Evolutionary conservation across 2,888 invertebrate genomes (phyloP).

Genomic region (Falcaria lacertinaria): DNA sequence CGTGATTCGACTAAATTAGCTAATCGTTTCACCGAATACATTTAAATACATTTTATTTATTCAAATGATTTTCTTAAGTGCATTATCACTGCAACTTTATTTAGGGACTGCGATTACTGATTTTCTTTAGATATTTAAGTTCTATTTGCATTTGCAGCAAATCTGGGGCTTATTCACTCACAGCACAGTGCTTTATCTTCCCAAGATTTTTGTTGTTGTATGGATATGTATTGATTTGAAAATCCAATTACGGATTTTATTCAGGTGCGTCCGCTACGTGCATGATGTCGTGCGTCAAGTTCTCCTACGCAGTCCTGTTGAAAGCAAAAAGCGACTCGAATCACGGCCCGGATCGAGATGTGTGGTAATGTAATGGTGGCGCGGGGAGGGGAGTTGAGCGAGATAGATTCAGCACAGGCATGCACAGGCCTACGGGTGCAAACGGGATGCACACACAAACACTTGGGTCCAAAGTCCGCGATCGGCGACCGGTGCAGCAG

Average conservation of each 20-base stretch:
- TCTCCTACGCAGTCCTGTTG: slow-evolving; percentile 8
- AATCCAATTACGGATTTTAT: no score
- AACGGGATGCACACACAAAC: slow-evolving; percentile 62
- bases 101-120: not conserved
- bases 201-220: no score
- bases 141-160: no score
- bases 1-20: slow-evolving; percentile 9
- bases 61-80: not conserved
- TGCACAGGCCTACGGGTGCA: slow-evolving; percentile 31
- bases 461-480: slow-evolving; percentile 68
- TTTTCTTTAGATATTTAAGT: not conserved
- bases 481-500: slow-evolving; percentile 48
- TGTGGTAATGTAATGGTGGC: slow-evolving; percentile 56
- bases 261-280: no score
- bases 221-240: no score
- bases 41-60: not conserved
- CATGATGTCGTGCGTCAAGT: not conserved
- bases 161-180: no score
- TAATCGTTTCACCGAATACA: slow-evolving; percentile 11
- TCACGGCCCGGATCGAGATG: slow-evolving; percentile 45
- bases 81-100: no score
- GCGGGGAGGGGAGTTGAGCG: slow-evolving; percentile 34
- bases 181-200: no score
- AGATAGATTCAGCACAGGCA: slow-evolving; percentile 27
- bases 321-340: slow-evolving; percentile 53